Evolutionary conservation across 2,113 vertebrate species (phyloP).

Genomic region (Dascyllus trimaculatus): DNA sequence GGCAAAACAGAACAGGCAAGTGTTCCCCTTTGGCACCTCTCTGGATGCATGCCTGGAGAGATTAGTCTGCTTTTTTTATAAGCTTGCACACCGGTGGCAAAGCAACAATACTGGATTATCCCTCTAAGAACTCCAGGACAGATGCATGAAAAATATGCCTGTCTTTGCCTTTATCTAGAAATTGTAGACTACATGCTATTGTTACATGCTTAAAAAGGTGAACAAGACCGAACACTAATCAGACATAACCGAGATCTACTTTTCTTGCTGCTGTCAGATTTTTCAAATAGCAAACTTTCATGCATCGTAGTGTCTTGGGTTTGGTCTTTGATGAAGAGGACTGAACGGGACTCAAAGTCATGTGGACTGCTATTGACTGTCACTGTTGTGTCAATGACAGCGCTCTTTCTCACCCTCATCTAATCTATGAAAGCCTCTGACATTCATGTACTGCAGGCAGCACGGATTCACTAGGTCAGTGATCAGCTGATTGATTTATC

Average conservation of each 20-base stretch:
- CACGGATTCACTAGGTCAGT: constrained; percentile 32
- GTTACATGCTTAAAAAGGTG: no score
- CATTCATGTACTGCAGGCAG: constrained; percentile 38
- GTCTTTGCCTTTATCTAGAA: neutral
- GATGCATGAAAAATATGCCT: neutral
- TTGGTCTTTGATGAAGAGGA: constrained; percentile 8
- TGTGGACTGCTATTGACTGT: constrained; percentile 51
- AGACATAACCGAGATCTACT: no score
- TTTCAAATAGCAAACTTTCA: neutral
- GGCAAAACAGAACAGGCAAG: constrained; percentile 12
- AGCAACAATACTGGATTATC: constrained; percentile 55
- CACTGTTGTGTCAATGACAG: constrained; percentile 50
- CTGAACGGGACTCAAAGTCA: constrained; percentile 33
- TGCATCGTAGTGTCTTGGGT: neutral
- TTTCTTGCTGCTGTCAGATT: no score
- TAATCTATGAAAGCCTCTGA: constrained; percentile 48
- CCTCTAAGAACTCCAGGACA: constrained; percentile 1
- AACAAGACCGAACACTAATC: no score
- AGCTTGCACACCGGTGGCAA: constrained; percentile 39
- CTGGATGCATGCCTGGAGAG: constrained; percentile 51
- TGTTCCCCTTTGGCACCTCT: constrained; percentile 37
- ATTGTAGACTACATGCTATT: neutral
- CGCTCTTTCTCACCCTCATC: constrained; percentile 38
- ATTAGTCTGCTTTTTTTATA: constrained; percentile 63
- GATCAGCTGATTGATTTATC: constrained; percentile 46